These are phyloP conservation scores for Accipiter virgatus DNA, from an alignment of 2,113 vertebrate genomes.

Conservation along the genomic window DNA sequence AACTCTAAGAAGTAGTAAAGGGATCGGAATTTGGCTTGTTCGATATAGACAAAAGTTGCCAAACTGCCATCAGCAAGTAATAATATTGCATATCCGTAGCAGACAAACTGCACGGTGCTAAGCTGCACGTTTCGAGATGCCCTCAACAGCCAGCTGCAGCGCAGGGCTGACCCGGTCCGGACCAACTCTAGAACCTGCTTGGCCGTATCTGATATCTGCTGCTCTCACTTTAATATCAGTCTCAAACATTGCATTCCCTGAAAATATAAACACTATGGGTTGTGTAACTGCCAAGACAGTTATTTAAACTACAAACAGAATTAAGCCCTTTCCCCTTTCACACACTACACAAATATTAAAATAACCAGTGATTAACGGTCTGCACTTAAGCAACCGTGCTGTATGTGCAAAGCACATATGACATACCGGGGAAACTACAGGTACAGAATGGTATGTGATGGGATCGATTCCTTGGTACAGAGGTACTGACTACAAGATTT, in stretches of 20 bases:
- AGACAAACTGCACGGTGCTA: background rate
- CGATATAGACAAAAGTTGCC: background rate
- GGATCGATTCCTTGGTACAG: background rate
- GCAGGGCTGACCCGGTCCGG: background rate
- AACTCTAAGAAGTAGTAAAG: background rate
- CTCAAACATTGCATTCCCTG: background rate
- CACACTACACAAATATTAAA: background rate
- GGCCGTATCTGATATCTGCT: background rate
- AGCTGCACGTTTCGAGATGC: background rate
- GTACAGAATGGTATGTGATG: background rate
- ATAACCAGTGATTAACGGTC: background rate
- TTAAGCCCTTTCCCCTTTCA: background rate
- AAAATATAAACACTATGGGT: background rate
- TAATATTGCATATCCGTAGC: background rate
- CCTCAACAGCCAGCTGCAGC: background rate
- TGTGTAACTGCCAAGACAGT: background rate
- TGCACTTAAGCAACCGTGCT: background rate
- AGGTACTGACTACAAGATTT: background rate
- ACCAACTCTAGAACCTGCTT: background rate
- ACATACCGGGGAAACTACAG: background rate
- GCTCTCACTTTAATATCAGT: background rate
- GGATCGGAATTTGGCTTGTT: background rate
- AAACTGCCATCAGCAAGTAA: background rate
- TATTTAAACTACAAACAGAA: constrained; percentile 28
- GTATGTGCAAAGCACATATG: background rate